A percentile compares a stretch with the other conserved stretches of the same genome.
phyloP scores from a whole-genome alignment of 1,140 invertebrate genomes.

The Diploscapter pachys region DNA sequence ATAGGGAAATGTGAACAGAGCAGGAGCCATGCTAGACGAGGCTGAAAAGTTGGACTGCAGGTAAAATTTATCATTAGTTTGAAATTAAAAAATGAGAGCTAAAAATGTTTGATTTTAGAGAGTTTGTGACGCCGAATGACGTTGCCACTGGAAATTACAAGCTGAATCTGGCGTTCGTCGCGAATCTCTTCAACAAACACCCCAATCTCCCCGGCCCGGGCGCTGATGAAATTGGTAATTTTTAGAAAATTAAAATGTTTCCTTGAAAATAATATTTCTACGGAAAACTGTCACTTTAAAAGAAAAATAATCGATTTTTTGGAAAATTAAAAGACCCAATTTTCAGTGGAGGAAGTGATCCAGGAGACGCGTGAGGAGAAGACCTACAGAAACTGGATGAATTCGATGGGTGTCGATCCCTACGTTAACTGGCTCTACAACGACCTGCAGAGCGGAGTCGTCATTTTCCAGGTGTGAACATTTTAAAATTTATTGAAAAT shows the following conservation, averaged over 20 bases:
- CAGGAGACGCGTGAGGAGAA: slow-evolving; percentile 80
- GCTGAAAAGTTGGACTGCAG: slow-evolving; percentile 86
- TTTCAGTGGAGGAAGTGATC: slow-evolving; percentile 43
- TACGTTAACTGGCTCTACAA: slow-evolving; percentile 96
- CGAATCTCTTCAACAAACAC: slow-evolving; percentile 98
- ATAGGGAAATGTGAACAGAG: slow-evolving; percentile 67
- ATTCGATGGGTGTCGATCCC: slow-evolving; percentile 92
- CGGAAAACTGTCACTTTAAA: too few species aligned
- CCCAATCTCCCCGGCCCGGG: slow-evolving; percentile 69
- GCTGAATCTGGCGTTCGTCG: slow-evolving; percentile 95
- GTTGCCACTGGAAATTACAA: slow-evolving; percentile 95
- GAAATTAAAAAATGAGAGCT: too few species aligned
- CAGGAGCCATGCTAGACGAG: slow-evolving; percentile 91
- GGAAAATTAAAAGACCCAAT: not conserved
- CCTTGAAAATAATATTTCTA: too few species aligned
- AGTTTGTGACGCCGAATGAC: slow-evolving; percentile 88
- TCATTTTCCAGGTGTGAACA: slow-evolving; percentile 76
- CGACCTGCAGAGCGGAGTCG: slow-evolving; percentile 89
- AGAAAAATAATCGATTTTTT: too few species aligned
- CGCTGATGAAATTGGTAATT: slow-evolving; percentile 56
- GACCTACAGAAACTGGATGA: slow-evolving; percentile 99
- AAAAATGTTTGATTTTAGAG: slow-evolving; percentile 62
- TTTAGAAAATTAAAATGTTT: not conserved
- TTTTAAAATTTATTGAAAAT: too few species aligned
- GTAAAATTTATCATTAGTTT: too few species aligned